A percentile compares a stretch with the other conserved stretches of the same genome.
Evolutionary conservation across 2,797 vertebrate species (phyloP).

Genomic region (Halcyon leucocephala): DNA sequence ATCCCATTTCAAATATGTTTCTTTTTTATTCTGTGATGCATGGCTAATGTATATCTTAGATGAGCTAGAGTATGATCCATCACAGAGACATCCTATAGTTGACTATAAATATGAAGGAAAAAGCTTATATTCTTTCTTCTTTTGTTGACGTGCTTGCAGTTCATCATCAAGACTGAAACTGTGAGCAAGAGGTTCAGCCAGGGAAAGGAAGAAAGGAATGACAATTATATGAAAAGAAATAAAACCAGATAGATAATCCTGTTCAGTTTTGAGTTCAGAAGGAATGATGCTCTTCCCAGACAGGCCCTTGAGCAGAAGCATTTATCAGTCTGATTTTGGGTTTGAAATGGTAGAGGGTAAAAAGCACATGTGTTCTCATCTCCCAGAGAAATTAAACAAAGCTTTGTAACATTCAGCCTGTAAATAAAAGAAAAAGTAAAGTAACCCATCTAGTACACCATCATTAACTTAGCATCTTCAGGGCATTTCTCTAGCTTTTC

Average conservation of each 20-base stretch:
- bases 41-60: background rate
- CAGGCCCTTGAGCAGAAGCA: background rate
- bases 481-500: background rate
- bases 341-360: background rate
- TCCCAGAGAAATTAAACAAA: background rate
- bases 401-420: background rate
- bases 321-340: slow-evolving; percentile 31
- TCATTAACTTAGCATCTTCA: background rate
- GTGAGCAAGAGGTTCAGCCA: background rate
- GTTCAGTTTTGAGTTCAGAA: background rate
- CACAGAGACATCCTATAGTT: background rate
- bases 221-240: background rate
- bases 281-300: background rate
- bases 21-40: background rate
- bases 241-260: background rate
- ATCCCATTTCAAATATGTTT: background rate
- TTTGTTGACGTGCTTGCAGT: background rate
- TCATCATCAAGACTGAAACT: background rate
- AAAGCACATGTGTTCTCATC: background rate
- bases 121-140: background rate
- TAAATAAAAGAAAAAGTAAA: background rate
- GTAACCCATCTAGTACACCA: background rate
- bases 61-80: background rate
- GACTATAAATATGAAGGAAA: background rate
- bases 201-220: background rate